These are phyloP conservation scores for Pseudopodoces humilis DNA, from an alignment of 2,113 vertebrate species.

Conservation along the genomic window DNA sequence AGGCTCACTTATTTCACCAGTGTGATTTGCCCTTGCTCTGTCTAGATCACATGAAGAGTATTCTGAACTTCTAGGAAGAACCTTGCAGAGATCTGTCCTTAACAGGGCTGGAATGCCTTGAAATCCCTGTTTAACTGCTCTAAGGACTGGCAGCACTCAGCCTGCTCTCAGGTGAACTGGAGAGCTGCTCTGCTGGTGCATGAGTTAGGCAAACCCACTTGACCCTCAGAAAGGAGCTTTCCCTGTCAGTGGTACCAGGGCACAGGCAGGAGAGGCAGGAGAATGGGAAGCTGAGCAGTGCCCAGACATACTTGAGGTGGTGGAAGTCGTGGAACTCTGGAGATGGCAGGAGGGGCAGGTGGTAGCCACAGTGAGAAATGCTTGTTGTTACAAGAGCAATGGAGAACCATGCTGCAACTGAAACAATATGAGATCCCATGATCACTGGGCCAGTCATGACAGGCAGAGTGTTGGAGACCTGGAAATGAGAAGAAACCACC, in stretches of 20 bases:
- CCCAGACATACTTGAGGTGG: slow-evolving; percentile 87
- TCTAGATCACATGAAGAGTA: background rate
- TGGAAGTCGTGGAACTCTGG: slow-evolving; percentile 96
- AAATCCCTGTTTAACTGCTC: background rate
- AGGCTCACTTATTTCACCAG: background rate
- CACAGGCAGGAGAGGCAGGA: background rate
- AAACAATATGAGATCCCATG: slow-evolving; percentile 85
- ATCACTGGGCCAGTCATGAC: slow-evolving; percentile 79
- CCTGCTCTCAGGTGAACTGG: background rate
- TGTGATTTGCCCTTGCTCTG: background rate
- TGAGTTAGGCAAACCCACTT: accelerated
- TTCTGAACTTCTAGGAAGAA: background rate
- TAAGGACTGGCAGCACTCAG: background rate
- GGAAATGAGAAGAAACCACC: background rate
- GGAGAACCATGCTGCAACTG: slow-evolving; percentile 83
- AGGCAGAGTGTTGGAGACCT: slow-evolving; percentile 89
- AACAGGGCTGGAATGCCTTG: background rate
- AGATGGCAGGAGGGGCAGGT: slow-evolving; percentile 91
- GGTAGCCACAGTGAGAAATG: slow-evolving; percentile 93
- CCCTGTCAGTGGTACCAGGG: background rate
- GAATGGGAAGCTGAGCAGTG: background rate
- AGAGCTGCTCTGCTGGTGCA: background rate
- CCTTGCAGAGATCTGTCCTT: background rate
- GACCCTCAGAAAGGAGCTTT: background rate
- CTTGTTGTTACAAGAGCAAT: slow-evolving; percentile 81